Conservation (phyloP, 2,888 invertebrate species). For the Mechanitis mazaeus region DNA sequence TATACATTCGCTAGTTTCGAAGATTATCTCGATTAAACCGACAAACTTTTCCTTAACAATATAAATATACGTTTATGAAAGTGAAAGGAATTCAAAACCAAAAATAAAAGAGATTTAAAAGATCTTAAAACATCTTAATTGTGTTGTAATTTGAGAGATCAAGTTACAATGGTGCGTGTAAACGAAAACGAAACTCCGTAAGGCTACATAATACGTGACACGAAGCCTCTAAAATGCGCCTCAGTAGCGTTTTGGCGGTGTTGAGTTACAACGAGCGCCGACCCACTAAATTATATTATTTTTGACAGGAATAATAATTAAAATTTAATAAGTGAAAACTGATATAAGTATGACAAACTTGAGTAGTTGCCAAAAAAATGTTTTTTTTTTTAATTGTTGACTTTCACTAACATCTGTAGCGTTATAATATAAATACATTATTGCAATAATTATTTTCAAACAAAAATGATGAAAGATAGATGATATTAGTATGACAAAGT, state of each 20-base stretch:
- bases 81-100: background rate
- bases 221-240: slow-evolving; percentile 68
- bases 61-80: background rate
- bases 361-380: too few species aligned
- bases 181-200: slow-evolving; percentile 60
- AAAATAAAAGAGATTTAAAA: slow-evolving; percentile 12
- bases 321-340: too few species aligned
- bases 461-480: too few species aligned
- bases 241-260: slow-evolving; percentile 71
- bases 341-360: too few species aligned
- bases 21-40: background rate
- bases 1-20: too few species aligned
- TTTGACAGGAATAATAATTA: background rate
- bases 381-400: too few species aligned
- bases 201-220: slow-evolving; percentile 50
- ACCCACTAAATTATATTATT: slow-evolving; percentile 21
- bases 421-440: too few species aligned
- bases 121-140: slow-evolving; percentile 23
- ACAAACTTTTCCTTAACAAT: background rate
- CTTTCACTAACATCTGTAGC: too few species aligned
- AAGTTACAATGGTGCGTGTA: slow-evolving; percentile 61
- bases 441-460: too few species aligned
- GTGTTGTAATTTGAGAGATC: slow-evolving; percentile 33
- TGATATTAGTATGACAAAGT: too few species aligned
- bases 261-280: slow-evolving; percentile 44